phyloP scores from a whole-genome alignment of 2,888 invertebrate genomes.

The Aspidiotus rigidus region DNA sequence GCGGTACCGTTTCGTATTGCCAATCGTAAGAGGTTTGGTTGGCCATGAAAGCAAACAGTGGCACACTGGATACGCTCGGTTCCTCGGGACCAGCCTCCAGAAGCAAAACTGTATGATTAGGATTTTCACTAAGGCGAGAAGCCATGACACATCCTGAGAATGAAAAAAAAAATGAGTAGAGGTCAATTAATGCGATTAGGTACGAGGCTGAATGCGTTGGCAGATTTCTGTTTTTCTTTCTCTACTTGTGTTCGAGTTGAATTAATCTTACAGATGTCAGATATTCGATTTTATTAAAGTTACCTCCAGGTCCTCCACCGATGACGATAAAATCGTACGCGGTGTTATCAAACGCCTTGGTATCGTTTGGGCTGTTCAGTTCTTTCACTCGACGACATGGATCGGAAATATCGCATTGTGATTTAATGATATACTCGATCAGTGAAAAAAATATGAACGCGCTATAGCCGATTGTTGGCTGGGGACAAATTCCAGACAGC shows the following conservation, averaged over 20 bases:
- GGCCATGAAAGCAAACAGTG: slow-evolving; percentile 43
- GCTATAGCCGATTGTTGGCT: slow-evolving; percentile 19
- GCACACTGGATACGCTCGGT: slow-evolving; percentile 44
- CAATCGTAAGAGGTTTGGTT: slow-evolving; percentile 46
- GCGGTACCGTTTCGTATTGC: slow-evolving; percentile 48
- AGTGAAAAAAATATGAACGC: slow-evolving; percentile 39
- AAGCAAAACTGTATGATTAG: slow-evolving; percentile 43
- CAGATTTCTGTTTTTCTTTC: too few species aligned
- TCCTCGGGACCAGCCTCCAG: slow-evolving; percentile 47
- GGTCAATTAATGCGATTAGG: too few species aligned
- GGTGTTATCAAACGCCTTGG: slow-evolving; percentile 37
- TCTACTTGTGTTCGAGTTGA: too few species aligned
- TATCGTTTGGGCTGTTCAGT: background rate
- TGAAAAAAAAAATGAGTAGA: slow-evolving; percentile 34
- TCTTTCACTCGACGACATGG: slow-evolving; percentile 39
- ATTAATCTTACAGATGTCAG: too few species aligned
- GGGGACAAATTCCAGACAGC: slow-evolving; percentile 38
- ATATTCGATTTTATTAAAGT: slow-evolving; percentile 17
- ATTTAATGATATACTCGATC: slow-evolving; percentile 39
- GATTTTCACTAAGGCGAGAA: slow-evolving; percentile 45
- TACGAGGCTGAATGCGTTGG: too few species aligned
- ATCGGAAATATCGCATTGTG: slow-evolving; percentile 39
- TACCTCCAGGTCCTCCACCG: slow-evolving; percentile 78
- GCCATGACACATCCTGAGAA: slow-evolving; percentile 46
- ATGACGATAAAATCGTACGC: slow-evolving; percentile 78